Base-by-base conservation (phyloP, 2,888 invertebrate genomes). In the Xanthorhoe spadicearia region DNA sequence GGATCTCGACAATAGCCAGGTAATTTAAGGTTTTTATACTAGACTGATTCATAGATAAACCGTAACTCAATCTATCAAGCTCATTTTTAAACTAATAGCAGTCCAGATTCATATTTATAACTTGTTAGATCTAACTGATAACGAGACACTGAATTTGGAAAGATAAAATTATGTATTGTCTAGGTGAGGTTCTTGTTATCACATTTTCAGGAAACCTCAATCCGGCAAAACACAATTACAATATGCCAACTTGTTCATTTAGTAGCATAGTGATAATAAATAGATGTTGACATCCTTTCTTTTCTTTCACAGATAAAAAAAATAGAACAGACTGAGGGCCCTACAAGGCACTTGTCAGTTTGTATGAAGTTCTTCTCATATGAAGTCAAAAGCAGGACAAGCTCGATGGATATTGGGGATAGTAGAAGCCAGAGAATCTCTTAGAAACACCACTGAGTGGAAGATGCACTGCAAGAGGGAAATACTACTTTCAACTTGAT, bases 121-220 rank as follows among this genome's bases (percentile, higher is more conserved):
- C 63, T 63, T 67, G 67, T 67, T 63, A 60, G 35, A 56, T 63
- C 10, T n/a, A 64, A 59, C 19, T 35, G 62, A 35, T 67, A 63
- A 67, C 56, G 49, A 64, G 68, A 61, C 10, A 23, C 50, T 58
- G 61, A 58, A 61, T 68, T 54, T 68, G 68, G 68, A 58, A 43
- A 64, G 61, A 68, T 18, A 43, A 51, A 68, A 64, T 7, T 54
- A 53, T 61, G 61, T 65, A 59, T 65, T 68, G 59, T 60, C 61
- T 68, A 65, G 61, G 65, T 68, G 68, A 58, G 64, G 61, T 66
- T 64, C 46, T 61, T 60, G 64, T 60, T 65, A 64, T 18, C 35
- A 60, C 13, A 64, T 69, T 67, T 56, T 66, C 55, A 61, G 56
- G 62, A 46, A 43, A 64, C 68, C 64, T 62, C 23, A 57, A 56